These are phyloP conservation scores for Leptoteleia sp. DNA, from an alignment of 1,140 invertebrate species.

Conservation along the genomic window DNA sequence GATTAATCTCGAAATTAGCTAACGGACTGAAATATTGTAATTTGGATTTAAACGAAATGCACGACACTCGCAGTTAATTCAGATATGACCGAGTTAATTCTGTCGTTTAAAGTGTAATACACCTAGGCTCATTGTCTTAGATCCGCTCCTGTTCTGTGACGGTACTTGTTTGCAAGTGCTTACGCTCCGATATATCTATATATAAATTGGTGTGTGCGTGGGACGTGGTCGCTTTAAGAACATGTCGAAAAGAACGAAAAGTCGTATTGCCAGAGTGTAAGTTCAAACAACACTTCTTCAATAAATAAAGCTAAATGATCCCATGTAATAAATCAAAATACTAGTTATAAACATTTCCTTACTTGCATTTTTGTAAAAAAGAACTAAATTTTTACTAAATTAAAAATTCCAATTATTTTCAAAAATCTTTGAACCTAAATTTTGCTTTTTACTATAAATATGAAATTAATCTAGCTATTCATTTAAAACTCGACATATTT, in stretches of 20 bases:
- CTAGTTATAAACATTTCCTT: too few species aligned
- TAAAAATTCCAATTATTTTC: too few species aligned
- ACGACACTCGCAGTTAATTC: too few species aligned
- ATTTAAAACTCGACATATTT: too few species aligned
- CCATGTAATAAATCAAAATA: not conserved
- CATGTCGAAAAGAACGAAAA: conserved; percentile 32
- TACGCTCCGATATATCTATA: conserved; percentile 23
- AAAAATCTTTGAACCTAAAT: too few species aligned
- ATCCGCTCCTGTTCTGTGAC: conserved; percentile 36
- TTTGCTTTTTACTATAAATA: too few species aligned
- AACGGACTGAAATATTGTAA: too few species aligned
- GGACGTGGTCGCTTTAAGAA: conserved; percentile 16
- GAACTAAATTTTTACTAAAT: too few species aligned
- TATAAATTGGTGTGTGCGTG: conserved; percentile 24
- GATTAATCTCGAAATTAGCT: too few species aligned
- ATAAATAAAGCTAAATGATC: not conserved
- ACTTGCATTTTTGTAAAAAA: too few species aligned
- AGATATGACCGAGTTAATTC: not conserved
- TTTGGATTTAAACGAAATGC: too few species aligned
- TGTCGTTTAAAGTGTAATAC: not conserved
- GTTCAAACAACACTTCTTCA: not conserved
- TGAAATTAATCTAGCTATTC: too few species aligned
- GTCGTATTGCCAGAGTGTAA: not conserved
- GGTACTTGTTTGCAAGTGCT: conserved; percentile 15
- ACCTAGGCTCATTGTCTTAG: conserved; percentile 24